phyloP scores from a whole-genome alignment of 2,888 invertebrate genomes.

The Toxonevra muliebris region DNA sequence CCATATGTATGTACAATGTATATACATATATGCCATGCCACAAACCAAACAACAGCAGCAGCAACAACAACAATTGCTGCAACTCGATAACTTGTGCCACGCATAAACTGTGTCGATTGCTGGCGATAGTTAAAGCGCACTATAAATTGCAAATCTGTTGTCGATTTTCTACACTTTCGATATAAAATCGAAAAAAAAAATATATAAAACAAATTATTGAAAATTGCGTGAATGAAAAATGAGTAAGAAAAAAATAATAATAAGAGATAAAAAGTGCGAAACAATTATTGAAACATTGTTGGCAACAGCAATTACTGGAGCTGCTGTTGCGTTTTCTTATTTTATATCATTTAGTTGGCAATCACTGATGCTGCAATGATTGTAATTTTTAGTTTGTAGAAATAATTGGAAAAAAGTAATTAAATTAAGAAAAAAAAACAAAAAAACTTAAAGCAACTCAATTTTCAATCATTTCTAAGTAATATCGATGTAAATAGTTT shows the following conservation, averaged over 20 bases:
- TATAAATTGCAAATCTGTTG: constrained; percentile 15
- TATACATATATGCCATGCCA: too few relatives aligned
- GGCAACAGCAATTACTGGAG: neutral
- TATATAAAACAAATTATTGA: neutral
- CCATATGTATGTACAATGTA: neutral
- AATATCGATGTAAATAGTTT: too few relatives aligned
- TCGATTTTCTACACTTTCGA: constrained; percentile 28
- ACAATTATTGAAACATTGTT: neutral
- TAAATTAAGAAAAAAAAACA: too few relatives aligned
- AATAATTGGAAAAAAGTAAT: too few relatives aligned
- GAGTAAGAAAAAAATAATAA: neutral
- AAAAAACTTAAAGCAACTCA: too few relatives aligned
- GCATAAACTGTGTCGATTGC: constrained; percentile 6
- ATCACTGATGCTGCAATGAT: neutral
- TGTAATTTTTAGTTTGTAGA: neutral
- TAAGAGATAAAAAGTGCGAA: constrained; percentile 4
- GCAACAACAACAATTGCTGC: neutral
- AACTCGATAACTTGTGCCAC: neutral
- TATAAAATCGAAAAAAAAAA: constrained; percentile 7
- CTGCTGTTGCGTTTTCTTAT: neutral
- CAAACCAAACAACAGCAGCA: neutral
- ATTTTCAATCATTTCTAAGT: too few relatives aligned
- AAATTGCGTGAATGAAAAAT: neutral
- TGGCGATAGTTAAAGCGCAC: neutral
- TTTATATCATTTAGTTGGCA: neutral